A percentile compares a stretch with the other conserved stretches of the same genome.
Conservation (phyloP, 2,113 vertebrate genomes). For the Oxygymnocypris stewartii region DNA sequence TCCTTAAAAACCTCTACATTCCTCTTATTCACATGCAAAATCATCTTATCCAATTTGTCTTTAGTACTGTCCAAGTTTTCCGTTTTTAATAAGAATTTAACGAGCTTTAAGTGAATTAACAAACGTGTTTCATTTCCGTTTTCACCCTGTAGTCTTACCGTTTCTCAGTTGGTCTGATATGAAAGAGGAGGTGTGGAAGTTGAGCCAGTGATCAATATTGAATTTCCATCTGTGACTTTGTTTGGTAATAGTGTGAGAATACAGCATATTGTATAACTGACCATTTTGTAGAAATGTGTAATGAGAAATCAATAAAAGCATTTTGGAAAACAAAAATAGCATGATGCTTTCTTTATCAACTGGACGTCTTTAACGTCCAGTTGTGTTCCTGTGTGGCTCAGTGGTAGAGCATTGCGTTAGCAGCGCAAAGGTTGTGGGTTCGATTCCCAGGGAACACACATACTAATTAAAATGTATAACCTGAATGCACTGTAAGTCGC, state of each 20-base stretch:
- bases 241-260: background rate
- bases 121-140: background rate
- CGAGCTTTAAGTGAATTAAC: background rate
- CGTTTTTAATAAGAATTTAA: background rate
- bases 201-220: background rate
- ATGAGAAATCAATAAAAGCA: background rate
- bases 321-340: background rate
- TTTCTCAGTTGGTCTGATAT: background rate
- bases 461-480: no score
- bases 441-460: no score
- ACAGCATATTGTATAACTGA: background rate
- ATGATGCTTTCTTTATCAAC: background rate
- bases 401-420: no score
- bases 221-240: background rate
- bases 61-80: background rate
- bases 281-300: conserved; percentile 3
- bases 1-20: background rate
- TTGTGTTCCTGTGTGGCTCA: no score
- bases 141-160: background rate
- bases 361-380: background rate
- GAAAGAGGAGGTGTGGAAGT: background rate
- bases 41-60: background rate
- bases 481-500: no score
- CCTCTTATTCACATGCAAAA: background rate
- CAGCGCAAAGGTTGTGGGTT: no score